A percentile compares a stretch with the other conserved stretches of the same genome.
Conservation (phyloP, 2,113 vertebrate species). For the Elgaria multicarinata region DNA sequence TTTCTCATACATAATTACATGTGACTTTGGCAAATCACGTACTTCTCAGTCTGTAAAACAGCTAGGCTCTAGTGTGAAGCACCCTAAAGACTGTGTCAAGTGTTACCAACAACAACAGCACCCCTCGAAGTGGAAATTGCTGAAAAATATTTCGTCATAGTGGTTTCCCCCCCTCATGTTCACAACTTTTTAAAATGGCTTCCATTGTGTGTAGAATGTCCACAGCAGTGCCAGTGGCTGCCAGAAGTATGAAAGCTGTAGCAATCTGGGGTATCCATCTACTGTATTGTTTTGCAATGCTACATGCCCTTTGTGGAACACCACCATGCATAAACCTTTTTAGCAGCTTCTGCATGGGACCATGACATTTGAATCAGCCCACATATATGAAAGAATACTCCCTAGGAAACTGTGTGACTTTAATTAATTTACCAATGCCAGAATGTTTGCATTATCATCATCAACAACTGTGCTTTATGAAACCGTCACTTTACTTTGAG, state of each 20-base stretch:
- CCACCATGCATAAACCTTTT: not conserved
- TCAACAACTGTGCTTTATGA: not conserved
- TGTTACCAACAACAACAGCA: not conserved
- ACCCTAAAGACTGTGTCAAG: not conserved
- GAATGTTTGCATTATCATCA: too few relatives aligned
- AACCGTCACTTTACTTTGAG: not conserved
- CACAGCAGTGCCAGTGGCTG: not conserved
- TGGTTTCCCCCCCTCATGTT: not conserved
- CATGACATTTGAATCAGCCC: not conserved
- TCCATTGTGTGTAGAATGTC: not conserved
- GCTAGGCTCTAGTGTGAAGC: not conserved
- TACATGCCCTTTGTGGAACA: not conserved
- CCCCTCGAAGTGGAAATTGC: not conserved
- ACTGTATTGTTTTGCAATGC: not conserved
- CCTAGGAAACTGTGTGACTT: not conserved
- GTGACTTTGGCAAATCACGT: not conserved
- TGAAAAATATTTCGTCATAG: not conserved
- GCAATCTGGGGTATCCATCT: not conserved
- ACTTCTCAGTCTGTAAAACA: not conserved
- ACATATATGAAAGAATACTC: not conserved
- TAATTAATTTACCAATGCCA: not conserved
- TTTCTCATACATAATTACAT: too few relatives aligned
- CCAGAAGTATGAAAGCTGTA: not conserved
- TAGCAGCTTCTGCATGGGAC: not conserved
- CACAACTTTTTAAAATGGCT: not conserved